Evolutionary conservation across 2,113 vertebrate genomes (phyloP).

Genomic region (Rhinoderma darwinii): DNA sequence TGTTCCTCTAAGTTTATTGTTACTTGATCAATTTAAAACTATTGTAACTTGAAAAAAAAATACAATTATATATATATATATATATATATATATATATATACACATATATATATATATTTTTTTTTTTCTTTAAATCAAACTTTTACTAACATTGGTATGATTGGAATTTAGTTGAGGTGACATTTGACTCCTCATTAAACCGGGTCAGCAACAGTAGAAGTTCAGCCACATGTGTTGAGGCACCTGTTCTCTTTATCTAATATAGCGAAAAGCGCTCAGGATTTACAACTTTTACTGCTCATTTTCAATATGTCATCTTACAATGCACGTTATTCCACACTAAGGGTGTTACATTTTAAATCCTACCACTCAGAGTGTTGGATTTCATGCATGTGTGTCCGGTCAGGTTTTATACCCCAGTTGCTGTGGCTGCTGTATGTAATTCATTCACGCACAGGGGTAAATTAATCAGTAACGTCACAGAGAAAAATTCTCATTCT

Average conservation of each 20-base stretch:
- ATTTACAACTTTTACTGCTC: conserved; percentile 8
- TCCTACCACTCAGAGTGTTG: neutral
- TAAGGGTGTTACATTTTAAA: neutral
- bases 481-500: no score
- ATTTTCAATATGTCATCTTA: neutral
- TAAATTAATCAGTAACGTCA: no score
- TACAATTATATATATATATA: no score
- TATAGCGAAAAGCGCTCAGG: neutral
- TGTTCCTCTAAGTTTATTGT: no score
- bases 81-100: no score
- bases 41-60: no score
- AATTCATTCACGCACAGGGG: no score
- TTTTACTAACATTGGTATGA: neutral
- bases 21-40: no score
- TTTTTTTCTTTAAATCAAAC: no score
- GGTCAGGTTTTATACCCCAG: neutral
- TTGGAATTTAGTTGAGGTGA: neutral
- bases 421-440: neutral
- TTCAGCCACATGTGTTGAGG: neutral
- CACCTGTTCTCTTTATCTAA: neutral
- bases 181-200: neutral
- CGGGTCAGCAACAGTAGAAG: neutral
- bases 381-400: neutral
- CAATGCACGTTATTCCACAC: neutral
- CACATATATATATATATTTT: no score